Evolutionary conservation across 2,797 vertebrate species (phyloP).

Genomic region (Thalassophryne amazonica): DNA sequence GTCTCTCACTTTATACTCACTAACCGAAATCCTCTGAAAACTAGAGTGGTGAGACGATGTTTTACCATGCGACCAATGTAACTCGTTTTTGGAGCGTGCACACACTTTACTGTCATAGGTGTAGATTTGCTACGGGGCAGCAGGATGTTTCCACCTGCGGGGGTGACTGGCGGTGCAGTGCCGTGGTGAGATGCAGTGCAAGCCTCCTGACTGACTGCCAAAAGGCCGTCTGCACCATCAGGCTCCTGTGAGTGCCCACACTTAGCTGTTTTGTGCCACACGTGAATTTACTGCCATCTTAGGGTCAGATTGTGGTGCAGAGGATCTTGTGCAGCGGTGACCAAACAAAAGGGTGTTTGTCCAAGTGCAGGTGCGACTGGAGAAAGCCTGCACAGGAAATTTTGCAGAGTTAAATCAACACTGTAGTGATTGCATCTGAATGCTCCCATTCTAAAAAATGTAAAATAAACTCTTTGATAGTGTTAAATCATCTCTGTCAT

Average conservation of each 20-base stretch:
- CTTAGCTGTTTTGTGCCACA: slow-evolving; percentile 47
- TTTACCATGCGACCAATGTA: not conserved
- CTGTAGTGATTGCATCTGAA: no score
- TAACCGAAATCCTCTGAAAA: not conserved
- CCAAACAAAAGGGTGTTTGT: slow-evolving; percentile 36
- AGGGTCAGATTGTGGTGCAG: slow-evolving; percentile 12
- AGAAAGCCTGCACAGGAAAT: not conserved
- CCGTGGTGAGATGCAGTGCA: slow-evolving; percentile 41
- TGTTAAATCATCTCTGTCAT: no score
- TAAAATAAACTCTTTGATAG: no score
- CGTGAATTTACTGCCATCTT: slow-evolving; percentile 57
- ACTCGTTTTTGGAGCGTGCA: not conserved
- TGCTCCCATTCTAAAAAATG: no score
- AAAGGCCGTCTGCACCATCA: slow-evolving; percentile 53
- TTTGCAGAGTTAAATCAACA: no score
- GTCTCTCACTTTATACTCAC: not conserved
- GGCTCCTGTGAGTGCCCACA: slow-evolving; percentile 32
- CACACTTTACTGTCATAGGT: not conserved
- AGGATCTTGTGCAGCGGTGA: slow-evolving; percentile 10
- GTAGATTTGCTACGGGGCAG: not conserved
- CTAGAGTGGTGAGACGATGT: not conserved
- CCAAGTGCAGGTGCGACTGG: slow-evolving; percentile 23
- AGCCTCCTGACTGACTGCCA: slow-evolving; percentile 30
- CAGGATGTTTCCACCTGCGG: slow-evolving; percentile 36
- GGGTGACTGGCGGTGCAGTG: slow-evolving; percentile 36